Evolutionary conservation across 2,888 invertebrate species (phyloP).

Genomic region (Heteropelma amictum): DNA sequence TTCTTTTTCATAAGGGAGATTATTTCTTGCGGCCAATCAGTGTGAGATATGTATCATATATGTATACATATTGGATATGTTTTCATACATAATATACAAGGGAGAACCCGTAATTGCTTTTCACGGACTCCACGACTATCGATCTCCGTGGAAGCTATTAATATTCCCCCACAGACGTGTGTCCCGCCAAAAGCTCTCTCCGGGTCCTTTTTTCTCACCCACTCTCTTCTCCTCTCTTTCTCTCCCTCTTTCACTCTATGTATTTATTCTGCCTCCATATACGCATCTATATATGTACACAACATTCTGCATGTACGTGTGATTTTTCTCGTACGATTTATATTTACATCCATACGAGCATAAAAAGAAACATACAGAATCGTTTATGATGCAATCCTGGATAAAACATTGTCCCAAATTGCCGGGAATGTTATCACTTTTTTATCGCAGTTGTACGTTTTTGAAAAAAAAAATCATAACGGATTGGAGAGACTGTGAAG

Average conservation of each 20-base stretch:
- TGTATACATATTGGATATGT: not conserved
- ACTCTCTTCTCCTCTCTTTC: slow-evolving; percentile 1
- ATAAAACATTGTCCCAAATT: not conserved
- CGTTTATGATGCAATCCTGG: not conserved
- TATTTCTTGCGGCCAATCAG: not conserved
- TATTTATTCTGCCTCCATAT: not conserved
- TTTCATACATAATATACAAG: slow-evolving; percentile 18
- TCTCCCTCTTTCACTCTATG: not conserved
- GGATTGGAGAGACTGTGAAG: too few relatives aligned
- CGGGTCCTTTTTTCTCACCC: too few relatives aligned
- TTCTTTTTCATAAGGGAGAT: not conserved
- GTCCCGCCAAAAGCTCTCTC: slow-evolving; percentile 38
- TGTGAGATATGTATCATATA: not conserved
- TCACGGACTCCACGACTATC: slow-evolving; percentile 56
- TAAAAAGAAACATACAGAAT: not conserved
- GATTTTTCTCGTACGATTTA: too few relatives aligned
- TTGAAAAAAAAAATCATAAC: too few relatives aligned
- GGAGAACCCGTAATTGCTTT: slow-evolving; percentile 54
- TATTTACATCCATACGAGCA: not conserved
- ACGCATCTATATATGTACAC: not conserved
- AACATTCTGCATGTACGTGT: not conserved
- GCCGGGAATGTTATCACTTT: not conserved
- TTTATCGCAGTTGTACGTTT: not conserved
- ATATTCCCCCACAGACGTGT: slow-evolving; percentile 50
- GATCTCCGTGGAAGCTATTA: slow-evolving; percentile 56